These are phyloP conservation scores for Margaritifera margaritifera DNA, from an alignment of 2,888 invertebrate species.

Conservation along the genomic window DNA sequence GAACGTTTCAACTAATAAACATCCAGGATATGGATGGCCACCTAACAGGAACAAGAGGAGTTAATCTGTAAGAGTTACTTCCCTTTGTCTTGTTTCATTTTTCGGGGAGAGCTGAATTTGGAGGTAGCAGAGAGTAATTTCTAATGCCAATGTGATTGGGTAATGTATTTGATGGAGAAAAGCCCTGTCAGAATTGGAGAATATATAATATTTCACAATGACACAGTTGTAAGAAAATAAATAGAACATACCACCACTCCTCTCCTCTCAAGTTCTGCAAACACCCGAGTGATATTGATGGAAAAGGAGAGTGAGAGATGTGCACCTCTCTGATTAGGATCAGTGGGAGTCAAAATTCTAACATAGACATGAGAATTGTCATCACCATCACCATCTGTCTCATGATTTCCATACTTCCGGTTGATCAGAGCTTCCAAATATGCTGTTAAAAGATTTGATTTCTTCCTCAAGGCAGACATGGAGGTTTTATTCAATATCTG, in stretches of 20 bases:
- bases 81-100: too few species aligned
- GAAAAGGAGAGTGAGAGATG: constrained; percentile 76
- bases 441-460: constrained; percentile 76
- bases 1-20: too few species aligned
- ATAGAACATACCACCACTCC: constrained; percentile 75
- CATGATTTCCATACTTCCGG: constrained; percentile 47
- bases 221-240: too few species aligned
- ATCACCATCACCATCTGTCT: constrained; percentile 8
- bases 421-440: constrained; percentile 75
- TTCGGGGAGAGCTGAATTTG: too few species aligned
- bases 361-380: constrained; percentile 47
- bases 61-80: too few species aligned
- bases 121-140: too few species aligned
- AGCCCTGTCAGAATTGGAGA: too few species aligned
- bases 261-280: constrained; percentile 73
- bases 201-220: too few species aligned
- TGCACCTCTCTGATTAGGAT: constrained; percentile 75
- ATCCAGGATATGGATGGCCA: too few species aligned
- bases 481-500: constrained; percentile 75
- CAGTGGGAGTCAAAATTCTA: constrained; percentile 75
- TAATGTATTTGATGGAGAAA: too few species aligned
- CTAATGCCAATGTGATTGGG: too few species aligned
- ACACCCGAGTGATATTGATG: constrained; percentile 71
- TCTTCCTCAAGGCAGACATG: constrained; percentile 72
- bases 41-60: too few species aligned